Evolutionary conservation across 2,113 vertebrate genomes (phyloP).

Genomic region (Ceyx melanurus): DNA sequence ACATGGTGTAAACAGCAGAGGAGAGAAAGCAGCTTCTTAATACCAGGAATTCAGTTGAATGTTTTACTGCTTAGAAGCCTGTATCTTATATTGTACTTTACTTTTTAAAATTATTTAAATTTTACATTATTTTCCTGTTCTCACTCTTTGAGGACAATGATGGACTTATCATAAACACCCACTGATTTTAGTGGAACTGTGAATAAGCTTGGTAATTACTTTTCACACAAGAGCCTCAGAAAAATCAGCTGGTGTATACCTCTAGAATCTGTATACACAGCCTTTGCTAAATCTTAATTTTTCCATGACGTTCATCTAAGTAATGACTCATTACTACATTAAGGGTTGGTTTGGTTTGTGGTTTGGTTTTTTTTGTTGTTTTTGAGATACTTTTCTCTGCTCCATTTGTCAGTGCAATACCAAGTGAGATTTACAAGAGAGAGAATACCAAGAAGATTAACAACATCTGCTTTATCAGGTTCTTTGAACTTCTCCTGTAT

Average conservation of each 20-base stretch:
- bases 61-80: not conserved
- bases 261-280: not conserved
- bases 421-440: not conserved
- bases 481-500: not conserved
- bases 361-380: not conserved
- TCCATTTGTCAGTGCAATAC: not conserved
- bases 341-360: too few species aligned
- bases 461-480: not conserved
- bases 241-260: not conserved
- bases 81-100: not conserved
- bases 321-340: not conserved
- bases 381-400: not conserved
- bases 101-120: not conserved
- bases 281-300: not conserved
- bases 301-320: not conserved
- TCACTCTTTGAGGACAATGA: not conserved
- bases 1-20: not conserved
- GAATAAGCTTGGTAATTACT: not conserved
- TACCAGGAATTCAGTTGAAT: not conserved
- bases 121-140: not conserved
- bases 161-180: not conserved
- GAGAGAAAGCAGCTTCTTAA: not conserved
- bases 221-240: not conserved
- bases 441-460: not conserved
- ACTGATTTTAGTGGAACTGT: not conserved